Base-by-base conservation (phyloP, 2,113 vertebrate genomes). In the Donacobius atricapilla region DNA sequence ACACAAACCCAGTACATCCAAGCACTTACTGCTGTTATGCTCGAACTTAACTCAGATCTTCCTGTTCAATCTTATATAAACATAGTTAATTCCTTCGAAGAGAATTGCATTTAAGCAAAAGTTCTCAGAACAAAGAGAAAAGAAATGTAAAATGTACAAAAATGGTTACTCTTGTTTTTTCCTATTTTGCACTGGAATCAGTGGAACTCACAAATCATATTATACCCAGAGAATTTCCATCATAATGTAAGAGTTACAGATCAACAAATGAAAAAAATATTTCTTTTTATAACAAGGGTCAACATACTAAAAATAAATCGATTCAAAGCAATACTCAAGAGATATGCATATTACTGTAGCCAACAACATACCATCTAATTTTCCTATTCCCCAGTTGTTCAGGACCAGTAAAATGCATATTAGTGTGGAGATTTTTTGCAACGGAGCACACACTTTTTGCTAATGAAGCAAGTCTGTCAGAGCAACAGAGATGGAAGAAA, bases 391-490 rank as follows among this genome's bases (percentile, higher is more conserved):
- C 33, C 33, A 61, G 42, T 58, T 88, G 18, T 71, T 90, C 39
- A 86, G 37, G 25, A 91, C 13, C 28, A 95, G 44, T 64, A 75
- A 95, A 88, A 95, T 77, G 50, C n/a, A 71, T 83, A 85, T 94
- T 80, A 91, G 31, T 44, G 73, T 86, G 71, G 58, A 86, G 42
- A 91, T 83, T 60, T 93, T 90, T 96, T 96, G 50, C 93, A 88
- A 25, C 16, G 66, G 53, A 25, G 13, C 79, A 66, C 58, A 81
- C 24, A 80, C 4, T 28, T 95, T 93, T 90, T 96, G 70, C 68
- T 93, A 93, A 94, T 94, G 66, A 94, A 96, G 73, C 78, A 96
- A 94, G 39, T 80, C 89, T 94, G 63, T 85, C 82, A 90, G 39
- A 92, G 22, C 18, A 94, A 70, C 45, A 68, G 44, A 93, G 42